Evolutionary conservation across 2,797 vertebrate species (phyloP).

Genomic region (Onychomys torridus): DNA sequence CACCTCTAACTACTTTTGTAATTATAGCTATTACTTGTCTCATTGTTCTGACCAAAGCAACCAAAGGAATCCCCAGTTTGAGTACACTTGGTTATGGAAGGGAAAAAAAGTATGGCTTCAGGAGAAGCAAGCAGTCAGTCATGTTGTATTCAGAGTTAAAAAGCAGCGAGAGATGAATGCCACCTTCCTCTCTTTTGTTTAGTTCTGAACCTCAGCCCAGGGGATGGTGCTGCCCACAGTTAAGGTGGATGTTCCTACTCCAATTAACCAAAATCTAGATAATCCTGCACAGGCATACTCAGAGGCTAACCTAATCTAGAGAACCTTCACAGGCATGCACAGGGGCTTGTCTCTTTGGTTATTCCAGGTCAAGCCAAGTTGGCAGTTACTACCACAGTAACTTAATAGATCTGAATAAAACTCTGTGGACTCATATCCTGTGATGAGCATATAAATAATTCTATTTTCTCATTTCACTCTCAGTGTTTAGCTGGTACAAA

Average conservation of each 20-base stretch:
- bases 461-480: background rate
- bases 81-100: background rate
- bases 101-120: background rate
- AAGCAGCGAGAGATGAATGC: background rate
- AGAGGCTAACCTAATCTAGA: background rate
- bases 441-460: background rate
- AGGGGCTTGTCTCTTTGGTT: background rate
- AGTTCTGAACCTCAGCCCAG: background rate
- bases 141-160: background rate
- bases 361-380: background rate
- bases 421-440: background rate
- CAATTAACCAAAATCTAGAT: background rate
- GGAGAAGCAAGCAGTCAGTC: background rate
- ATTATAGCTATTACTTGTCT: background rate
- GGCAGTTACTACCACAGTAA: background rate
- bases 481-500: too few relatives aligned
- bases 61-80: background rate
- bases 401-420: background rate
- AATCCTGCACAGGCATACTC: background rate
- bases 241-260: background rate
- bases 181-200: background rate
- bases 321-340: background rate
- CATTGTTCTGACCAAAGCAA: background rate
- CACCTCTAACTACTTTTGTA: background rate
- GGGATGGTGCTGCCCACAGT: background rate